Conservation (phyloP, 2,888 invertebrate species). For the Temnothorax rugatulus region DNA sequence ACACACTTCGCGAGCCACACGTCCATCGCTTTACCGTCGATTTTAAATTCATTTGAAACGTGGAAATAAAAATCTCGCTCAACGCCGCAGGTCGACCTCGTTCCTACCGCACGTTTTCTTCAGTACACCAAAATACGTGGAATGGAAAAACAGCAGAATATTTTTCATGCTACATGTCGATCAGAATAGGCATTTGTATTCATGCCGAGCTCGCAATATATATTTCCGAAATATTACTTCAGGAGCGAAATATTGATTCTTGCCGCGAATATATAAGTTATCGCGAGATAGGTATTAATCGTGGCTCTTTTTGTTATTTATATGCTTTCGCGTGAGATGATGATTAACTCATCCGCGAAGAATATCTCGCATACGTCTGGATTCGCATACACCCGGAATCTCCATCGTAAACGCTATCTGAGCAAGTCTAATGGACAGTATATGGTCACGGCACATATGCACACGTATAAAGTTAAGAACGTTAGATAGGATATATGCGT, state of each 20-base stretch:
- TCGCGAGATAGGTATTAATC: constrained; percentile 20
- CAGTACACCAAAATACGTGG: constrained; percentile 48
- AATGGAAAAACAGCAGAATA: constrained; percentile 53
- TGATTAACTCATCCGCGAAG: constrained; percentile 22
- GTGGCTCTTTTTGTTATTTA: background rate
- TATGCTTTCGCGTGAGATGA: background rate
- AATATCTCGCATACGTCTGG: background rate
- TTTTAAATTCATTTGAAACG: constrained; percentile 32
- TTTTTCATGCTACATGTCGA: constrained; percentile 56
- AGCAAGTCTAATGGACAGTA: constrained; percentile 43
- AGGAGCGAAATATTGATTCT: constrained; percentile 41
- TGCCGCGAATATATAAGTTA: constrained; percentile 12
- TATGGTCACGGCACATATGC: constrained; percentile 10
- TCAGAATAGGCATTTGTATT: constrained; percentile 54
- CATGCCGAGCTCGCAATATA: constrained; percentile 35
- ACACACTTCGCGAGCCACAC: background rate
- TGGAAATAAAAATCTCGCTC: constrained; percentile 46
- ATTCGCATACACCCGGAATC: constrained; percentile 2
- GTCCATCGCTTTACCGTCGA: constrained; percentile 24
- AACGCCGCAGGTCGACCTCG: constrained; percentile 36
- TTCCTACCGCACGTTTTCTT: constrained; percentile 48
- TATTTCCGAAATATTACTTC: constrained; percentile 55
- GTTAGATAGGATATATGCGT: constrained; percentile 31
- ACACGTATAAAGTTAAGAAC: constrained; percentile 51
- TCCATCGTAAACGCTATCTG: constrained; percentile 53